A percentile compares a stretch with the other conserved stretches of the same genome.
Evolutionary conservation across 2,888 invertebrate species (phyloP).

Genomic region (Drosophila recens): DNA sequence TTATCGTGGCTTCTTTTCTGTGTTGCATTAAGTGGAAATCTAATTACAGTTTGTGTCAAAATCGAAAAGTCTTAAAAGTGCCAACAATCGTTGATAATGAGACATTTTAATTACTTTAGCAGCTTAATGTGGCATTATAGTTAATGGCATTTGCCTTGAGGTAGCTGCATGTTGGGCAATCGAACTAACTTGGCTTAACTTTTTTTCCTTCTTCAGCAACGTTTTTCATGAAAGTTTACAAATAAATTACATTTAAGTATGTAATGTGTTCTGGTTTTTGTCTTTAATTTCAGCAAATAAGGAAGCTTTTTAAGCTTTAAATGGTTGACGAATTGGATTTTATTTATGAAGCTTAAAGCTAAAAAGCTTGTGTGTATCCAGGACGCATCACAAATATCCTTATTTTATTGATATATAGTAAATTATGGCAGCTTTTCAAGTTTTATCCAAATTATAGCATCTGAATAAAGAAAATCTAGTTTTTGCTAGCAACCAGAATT

Average conservation of each 20-base stretch:
- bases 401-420: background rate
- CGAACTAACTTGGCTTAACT: constrained; percentile 1
- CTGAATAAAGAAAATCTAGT: background rate
- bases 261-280: background rate
- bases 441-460: background rate
- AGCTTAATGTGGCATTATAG: constrained; percentile 19
- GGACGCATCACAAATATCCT: background rate
- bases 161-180: constrained; percentile 6
- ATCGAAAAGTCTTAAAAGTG: constrained; percentile 5
- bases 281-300: background rate
- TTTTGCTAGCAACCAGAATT: background rate
- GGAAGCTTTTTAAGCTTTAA: background rate
- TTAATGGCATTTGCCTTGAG: constrained; percentile 12
- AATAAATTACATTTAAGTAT: background rate
- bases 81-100: constrained; percentile 23
- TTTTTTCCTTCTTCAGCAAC: background rate
- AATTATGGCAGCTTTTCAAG: constrained; percentile 20
- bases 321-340: background rate
- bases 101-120: constrained; percentile 32
- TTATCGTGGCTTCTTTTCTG: background rate
- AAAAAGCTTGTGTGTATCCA: background rate
- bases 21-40: constrained; percentile 5
- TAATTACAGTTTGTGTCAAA: constrained; percentile 11
- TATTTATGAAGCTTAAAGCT: background rate
- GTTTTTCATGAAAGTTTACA: background rate